Percentiles rank a stretch among this genome's conserved stretches.
Evolutionary conservation across 2,113 vertebrate species (phyloP).

Genomic region (Heloderma charlesbogerti): DNA sequence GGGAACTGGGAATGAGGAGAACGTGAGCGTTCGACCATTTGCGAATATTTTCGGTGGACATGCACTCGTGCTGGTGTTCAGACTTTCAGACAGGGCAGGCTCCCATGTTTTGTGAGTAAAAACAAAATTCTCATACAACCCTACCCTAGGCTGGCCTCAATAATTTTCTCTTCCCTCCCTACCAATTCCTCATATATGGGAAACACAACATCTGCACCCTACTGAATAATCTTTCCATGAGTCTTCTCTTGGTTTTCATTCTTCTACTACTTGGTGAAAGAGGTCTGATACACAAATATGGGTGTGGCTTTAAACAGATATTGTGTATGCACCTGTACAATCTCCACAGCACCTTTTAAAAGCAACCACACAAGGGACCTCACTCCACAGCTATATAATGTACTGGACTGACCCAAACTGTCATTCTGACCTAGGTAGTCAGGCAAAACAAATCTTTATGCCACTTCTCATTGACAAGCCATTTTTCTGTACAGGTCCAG

Average conservation of each 20-base stretch:
- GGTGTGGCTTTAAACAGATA: neutral
- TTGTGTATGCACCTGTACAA: neutral
- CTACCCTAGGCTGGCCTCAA: neutral
- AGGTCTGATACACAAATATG: neutral
- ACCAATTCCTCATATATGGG: neutral
- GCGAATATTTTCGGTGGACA: no score
- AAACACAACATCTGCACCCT: no score
- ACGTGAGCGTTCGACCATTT: no score
- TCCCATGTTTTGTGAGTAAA: no score
- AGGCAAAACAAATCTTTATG: slow-evolving; percentile 67
- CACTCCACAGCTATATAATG: slow-evolving; percentile 32
- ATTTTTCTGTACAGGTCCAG: slow-evolving; percentile 56
- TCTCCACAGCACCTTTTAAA: slow-evolving; percentile 28
- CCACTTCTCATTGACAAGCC: slow-evolving; percentile 63
- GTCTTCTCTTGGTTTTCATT: neutral
- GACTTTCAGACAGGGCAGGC: no score
- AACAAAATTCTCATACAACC: no score
- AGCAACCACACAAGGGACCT: slow-evolving; percentile 38
- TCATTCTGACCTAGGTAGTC: slow-evolving; percentile 59
- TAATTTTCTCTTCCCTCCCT: neutral
- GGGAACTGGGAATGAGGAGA: no score
- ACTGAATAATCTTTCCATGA: neutral
- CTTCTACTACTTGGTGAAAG: neutral
- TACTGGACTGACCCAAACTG: slow-evolving; percentile 53
- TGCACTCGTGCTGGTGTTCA: no score